These are phyloP conservation scores for Drosophila fuyamai DNA, from an alignment of 1,140 invertebrate genomes.

Conservation along the genomic window DNA sequence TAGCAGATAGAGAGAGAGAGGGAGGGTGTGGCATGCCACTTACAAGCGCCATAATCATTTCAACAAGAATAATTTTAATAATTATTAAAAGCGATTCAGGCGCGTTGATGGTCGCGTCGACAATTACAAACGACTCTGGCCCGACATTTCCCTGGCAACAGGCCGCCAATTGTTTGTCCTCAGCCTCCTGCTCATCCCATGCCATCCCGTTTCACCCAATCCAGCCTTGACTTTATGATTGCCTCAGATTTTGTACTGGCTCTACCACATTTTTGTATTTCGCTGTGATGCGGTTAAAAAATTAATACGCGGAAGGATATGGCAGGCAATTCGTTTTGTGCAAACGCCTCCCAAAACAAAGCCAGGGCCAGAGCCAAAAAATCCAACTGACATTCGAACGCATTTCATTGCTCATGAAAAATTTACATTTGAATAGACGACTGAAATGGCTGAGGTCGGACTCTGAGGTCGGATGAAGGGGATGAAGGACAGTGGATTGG, in stretches of 20 bases:
- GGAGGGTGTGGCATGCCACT: constrained; percentile 55
- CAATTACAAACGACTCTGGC: constrained; percentile 67
- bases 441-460: constrained; percentile 18
- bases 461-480: neutral
- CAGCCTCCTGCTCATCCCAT: constrained; percentile 5
- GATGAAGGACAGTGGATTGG: constrained; percentile 13
- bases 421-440: constrained; percentile 81
- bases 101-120: constrained; percentile 65
- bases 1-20: too few relatives aligned
- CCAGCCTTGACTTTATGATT: constrained; percentile 66
- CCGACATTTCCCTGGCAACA: constrained; percentile 61
- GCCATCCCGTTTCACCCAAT: constrained; percentile 20
- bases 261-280: constrained; percentile 8
- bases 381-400: constrained; percentile 58
- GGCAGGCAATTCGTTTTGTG: constrained; percentile 80
- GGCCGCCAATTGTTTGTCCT: constrained; percentile 63
- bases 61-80: constrained; percentile 84
- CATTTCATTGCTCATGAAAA: constrained; percentile 76
- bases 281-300: constrained; percentile 73
- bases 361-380: constrained; percentile 39
- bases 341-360: constrained; percentile 53
- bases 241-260: constrained; percentile 48
- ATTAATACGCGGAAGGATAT: constrained; percentile 83
- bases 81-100: constrained; percentile 75
- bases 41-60: constrained; percentile 82